These are phyloP conservation scores for Corythornis vintsioides DNA, from an alignment of 2,113 vertebrate genomes.

Conservation along the genomic window DNA sequence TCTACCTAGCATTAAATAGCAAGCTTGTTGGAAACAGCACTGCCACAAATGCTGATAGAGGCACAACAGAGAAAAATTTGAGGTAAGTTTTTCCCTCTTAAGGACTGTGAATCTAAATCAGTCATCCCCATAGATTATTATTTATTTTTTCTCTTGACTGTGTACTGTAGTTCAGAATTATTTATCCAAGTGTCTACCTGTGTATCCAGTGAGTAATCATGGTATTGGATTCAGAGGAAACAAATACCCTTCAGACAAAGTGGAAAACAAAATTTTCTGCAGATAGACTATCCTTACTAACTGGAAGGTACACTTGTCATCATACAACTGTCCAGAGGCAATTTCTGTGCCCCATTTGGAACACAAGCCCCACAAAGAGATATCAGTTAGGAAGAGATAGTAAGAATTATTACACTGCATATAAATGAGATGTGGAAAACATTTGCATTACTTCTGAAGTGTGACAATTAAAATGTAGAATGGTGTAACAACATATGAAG, in stretches of 20 bases:
- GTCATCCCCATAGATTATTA: neutral
- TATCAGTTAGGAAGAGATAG: neutral
- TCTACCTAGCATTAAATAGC: neutral
- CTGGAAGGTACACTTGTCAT: neutral
- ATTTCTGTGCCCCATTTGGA: neutral
- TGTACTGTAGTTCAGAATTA: neutral
- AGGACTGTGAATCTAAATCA: neutral
- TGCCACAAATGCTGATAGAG: neutral
- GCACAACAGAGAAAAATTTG: neutral
- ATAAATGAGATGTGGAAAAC: neutral
- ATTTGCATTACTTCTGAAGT: neutral
- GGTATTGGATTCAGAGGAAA: neutral
- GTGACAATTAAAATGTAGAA: constrained; percentile 1
- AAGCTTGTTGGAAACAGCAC: neutral
- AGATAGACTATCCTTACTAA: neutral
- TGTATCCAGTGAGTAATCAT: neutral
- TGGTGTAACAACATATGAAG: neutral
- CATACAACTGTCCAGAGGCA: neutral
- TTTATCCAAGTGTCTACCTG: neutral
- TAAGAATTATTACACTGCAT: neutral
- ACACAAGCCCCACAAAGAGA: neutral
- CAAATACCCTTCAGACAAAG: neutral
- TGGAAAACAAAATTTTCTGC: neutral
- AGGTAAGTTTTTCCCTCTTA: neutral
- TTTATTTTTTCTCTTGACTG: neutral